These are phyloP conservation scores for Lasioglossum pauxillum DNA, from an alignment of 2,888 invertebrate genomes.

Conservation along the genomic window DNA sequence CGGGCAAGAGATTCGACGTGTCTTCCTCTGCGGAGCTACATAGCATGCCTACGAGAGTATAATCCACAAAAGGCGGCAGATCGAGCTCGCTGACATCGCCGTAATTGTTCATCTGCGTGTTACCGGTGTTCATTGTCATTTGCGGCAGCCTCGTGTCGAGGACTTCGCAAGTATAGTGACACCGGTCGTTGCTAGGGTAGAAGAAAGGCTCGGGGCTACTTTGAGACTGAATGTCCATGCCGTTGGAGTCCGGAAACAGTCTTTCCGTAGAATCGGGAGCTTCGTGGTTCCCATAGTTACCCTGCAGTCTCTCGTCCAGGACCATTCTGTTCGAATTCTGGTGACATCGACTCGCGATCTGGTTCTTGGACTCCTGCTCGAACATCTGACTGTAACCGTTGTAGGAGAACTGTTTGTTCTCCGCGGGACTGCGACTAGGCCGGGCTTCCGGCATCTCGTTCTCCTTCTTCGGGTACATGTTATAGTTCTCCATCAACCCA, in stretches of 20 bases:
- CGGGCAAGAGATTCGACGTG: constrained; percentile 66
- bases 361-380: constrained; percentile 57
- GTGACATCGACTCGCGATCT: constrained; percentile 57
- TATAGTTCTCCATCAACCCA: constrained; percentile 40
- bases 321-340: constrained; percentile 63
- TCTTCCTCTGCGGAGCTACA: constrained; percentile 79
- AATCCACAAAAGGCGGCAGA: constrained; percentile 81
- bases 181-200: constrained; percentile 78
- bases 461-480: constrained; percentile 61
- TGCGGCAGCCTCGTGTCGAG: constrained; percentile 78
- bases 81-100: constrained; percentile 77
- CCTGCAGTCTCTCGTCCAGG: constrained; percentile 73
- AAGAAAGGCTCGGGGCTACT: constrained; percentile 79
- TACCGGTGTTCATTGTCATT: constrained; percentile 40
- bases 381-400: constrained; percentile 67
- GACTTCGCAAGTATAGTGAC: constrained; percentile 82
- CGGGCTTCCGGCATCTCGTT: constrained; percentile 66
- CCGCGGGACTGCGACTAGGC: constrained; percentile 76
- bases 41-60: constrained; percentile 82
- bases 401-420: constrained; percentile 56
- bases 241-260: constrained; percentile 70
- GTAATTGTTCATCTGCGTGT: constrained; percentile 60
- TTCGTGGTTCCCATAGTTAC: constrained; percentile 69
- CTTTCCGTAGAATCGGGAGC: constrained; percentile 65
- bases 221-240: constrained; percentile 70